These are phyloP conservation scores for Diplodus puntazzo DNA, from an alignment of 2,797 vertebrate genomes.

Conservation along the genomic window DNA sequence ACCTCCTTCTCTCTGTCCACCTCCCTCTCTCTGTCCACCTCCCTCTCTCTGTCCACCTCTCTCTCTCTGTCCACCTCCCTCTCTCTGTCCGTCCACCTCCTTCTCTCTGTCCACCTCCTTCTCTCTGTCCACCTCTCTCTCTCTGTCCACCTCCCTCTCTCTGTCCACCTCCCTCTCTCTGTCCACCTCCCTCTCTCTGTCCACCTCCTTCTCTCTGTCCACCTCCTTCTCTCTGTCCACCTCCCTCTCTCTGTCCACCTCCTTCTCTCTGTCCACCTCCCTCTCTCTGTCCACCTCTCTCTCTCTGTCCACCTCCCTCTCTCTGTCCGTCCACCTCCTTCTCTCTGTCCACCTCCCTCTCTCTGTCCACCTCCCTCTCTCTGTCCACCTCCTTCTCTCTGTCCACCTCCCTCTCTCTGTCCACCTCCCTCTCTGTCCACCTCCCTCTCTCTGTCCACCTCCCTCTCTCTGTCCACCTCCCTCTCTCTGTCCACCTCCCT, in stretches of 20 bases:
- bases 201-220: not conserved
- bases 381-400: too few species aligned
- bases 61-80: slow-evolving; percentile 2
- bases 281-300: not conserved
- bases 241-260: not conserved
- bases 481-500: slow-evolving; percentile 2
- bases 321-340: too few species aligned
- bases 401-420: not conserved
- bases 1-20: too few species aligned
- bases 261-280: slow-evolving; percentile 3
- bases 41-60: not conserved
- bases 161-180: slow-evolving; percentile 2
- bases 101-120: slow-evolving; percentile 4
- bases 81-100: too few species aligned
- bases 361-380: slow-evolving; percentile 2
- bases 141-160: slow-evolving; percentile 2
- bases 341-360: too few species aligned
- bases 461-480: not conserved
- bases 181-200: not conserved
- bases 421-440: not conserved
- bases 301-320: slow-evolving; percentile 2
- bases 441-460: slow-evolving; percentile 6
- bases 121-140: too few species aligned
- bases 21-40: slow-evolving; percentile 6
- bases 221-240: slow-evolving; percentile 5